Conservation (phyloP, 2,113 vertebrate genomes). For the Nannobrachium achirus region DNA sequence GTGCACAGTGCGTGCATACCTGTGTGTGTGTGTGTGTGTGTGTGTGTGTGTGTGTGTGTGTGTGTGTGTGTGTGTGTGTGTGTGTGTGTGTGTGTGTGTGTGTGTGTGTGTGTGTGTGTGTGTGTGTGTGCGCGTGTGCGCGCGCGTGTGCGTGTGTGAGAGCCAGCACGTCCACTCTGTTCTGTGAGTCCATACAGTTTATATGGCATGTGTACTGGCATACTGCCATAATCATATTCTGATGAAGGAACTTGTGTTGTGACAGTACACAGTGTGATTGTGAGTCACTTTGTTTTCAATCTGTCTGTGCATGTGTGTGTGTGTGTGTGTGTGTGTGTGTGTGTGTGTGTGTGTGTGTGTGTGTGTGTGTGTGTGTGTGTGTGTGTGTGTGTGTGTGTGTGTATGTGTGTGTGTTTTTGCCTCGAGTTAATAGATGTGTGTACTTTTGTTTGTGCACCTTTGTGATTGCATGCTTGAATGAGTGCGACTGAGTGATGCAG, state of each 20-base stretch:
- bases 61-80: conserved; percentile 5
- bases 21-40: background rate
- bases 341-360: conserved; percentile 3
- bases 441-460: too few species aligned
- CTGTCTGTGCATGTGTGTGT: conserved; percentile 18
- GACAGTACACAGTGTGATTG: conserved; percentile 30
- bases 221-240: conserved; percentile 25
- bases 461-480: too few species aligned
- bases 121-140: conserved; percentile 8
- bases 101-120: conserved; percentile 13
- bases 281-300: conserved; percentile 35
- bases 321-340: conserved; percentile 3
- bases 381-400: background rate
- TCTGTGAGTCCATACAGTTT: conserved; percentile 30
- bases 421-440: too few species aligned
- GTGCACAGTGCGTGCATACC: background rate
- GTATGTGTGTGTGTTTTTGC: background rate
- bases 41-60: background rate
- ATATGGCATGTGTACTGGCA: conserved; percentile 36
- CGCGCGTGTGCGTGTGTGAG: conserved; percentile 3
- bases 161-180: conserved; percentile 1
- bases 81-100: conserved; percentile 17
- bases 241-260: conserved; percentile 39
- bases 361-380: conserved; percentile 13
- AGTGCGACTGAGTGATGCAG: too few species aligned